Evolutionary conservation across 2,888 invertebrate genomes (phyloP).

Genomic region (Apamea anceps): DNA sequence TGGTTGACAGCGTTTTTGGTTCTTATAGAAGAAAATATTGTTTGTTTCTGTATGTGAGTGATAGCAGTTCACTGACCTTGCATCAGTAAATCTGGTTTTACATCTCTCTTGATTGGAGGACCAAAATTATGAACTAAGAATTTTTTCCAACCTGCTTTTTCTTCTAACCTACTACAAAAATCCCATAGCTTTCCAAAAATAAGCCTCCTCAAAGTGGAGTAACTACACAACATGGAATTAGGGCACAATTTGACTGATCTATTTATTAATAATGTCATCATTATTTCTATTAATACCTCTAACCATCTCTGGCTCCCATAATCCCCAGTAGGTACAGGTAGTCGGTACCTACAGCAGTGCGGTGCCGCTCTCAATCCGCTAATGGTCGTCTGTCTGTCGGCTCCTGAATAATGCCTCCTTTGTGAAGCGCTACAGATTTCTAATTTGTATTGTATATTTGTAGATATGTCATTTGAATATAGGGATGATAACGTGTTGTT

Average conservation of each 20-base stretch:
- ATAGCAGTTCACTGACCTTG: background rate
- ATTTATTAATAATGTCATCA: background rate
- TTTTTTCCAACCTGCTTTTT: background rate
- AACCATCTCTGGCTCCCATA: background rate
- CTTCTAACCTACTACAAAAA: background rate
- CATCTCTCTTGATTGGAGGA: background rate
- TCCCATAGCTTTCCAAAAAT: background rate
- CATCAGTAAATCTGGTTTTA: background rate
- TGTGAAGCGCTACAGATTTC: slow-evolving; percentile 49
- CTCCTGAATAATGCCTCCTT: slow-evolving; percentile 61
- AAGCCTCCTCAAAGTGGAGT: background rate
- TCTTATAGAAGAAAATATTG: background rate
- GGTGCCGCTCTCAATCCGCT: slow-evolving; percentile 62
- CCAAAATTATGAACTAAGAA: background rate
- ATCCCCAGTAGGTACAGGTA: slow-evolving; percentile 32
- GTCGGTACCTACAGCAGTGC: slow-evolving; percentile 15
- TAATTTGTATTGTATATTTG: slow-evolving; percentile 61
- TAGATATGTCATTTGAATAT: slow-evolving; percentile 38
- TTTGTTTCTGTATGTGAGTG: background rate
- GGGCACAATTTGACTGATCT: background rate
- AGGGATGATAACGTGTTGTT: background rate
- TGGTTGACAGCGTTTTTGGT: background rate
- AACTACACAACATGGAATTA: background rate
- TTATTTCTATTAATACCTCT: background rate
- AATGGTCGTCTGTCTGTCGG: slow-evolving; percentile 58